phyloP scores from a whole-genome alignment of 2,888 invertebrate species.

The Xiphydria camelus region DNA sequence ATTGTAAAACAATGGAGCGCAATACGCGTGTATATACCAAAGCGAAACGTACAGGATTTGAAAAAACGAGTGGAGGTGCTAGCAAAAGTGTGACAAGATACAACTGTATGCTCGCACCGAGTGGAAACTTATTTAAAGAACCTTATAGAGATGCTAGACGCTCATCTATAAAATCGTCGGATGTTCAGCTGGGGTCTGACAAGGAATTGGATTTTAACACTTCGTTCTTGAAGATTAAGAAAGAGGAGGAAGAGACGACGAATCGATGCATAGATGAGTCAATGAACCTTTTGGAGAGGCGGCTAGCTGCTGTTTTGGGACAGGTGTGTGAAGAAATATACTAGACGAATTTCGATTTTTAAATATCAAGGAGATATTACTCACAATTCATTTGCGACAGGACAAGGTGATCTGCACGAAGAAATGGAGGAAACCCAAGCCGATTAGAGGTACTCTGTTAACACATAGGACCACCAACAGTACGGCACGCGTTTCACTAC shows the following conservation, averaged over 20 bases:
- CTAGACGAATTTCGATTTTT: too few species aligned
- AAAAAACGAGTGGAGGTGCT: too few species aligned
- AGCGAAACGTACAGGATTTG: too few species aligned
- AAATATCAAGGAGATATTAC: too few species aligned
- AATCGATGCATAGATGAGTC: not conserved
- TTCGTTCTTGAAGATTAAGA: not conserved
- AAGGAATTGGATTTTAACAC: not conserved
- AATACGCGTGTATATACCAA: not conserved
- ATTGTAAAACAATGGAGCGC: too few species aligned
- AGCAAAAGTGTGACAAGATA: too few species aligned
- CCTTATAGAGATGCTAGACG: not conserved
- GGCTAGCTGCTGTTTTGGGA: slow-evolving; percentile 45
- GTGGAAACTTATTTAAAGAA: not conserved
- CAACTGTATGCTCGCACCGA: too few species aligned
- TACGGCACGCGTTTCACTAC: slow-evolving; percentile 36
- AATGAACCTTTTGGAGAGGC: slow-evolving; percentile 42
- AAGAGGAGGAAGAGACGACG: slow-evolving; percentile 8
- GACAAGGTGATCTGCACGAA: slow-evolving; percentile 44
- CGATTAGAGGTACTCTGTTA: slow-evolving; percentile 35
- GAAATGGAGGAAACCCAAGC: slow-evolving; percentile 32
- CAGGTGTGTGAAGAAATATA: slow-evolving; percentile 40
- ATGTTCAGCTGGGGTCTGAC: not conserved
- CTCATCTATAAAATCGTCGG: not conserved
- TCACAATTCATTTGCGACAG: too few species aligned
- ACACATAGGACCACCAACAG: slow-evolving; percentile 26